phyloP scores from a whole-genome alignment of 2,797 vertebrate species.

The Buceros bicornis region DNA sequence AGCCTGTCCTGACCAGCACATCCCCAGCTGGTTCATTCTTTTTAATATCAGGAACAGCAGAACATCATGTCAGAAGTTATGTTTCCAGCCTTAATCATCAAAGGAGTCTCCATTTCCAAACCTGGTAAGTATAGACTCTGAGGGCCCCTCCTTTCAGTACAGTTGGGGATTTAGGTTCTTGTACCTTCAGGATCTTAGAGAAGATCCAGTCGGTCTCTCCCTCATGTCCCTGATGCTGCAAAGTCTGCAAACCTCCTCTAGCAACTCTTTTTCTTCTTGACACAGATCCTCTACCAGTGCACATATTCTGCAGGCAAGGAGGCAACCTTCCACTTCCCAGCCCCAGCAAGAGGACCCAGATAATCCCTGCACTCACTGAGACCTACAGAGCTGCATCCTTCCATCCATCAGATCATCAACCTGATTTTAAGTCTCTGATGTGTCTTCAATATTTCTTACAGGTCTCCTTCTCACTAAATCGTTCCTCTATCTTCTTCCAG shows the following conservation, averaged over 20 bases:
- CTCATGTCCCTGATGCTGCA: not conserved
- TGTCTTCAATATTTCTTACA: not conserved
- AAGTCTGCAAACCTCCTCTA: not conserved
- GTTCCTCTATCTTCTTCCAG: not conserved
- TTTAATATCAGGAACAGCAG: not conserved
- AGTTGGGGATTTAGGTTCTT: not conserved
- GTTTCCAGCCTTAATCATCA: not conserved
- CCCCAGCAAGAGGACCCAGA: not conserved
- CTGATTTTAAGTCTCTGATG: not conserved
- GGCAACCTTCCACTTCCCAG: not conserved
- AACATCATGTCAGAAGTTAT: not conserved
- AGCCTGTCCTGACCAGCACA: not conserved
- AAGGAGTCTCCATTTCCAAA: not conserved
- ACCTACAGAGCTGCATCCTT: not conserved
- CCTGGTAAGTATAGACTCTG: not conserved
- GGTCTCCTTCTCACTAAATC: not conserved
- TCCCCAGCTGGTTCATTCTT: not conserved
- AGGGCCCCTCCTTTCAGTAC: not conserved
- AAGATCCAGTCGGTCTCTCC: not conserved
- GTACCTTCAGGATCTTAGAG: not conserved
- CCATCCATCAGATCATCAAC: not conserved
- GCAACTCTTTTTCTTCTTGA: not conserved
- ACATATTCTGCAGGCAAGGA: not conserved
- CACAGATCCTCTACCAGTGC: not conserved
- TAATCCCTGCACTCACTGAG: not conserved